These are phyloP conservation scores for Siniperca chuatsi DNA, from an alignment of 2,113 vertebrate genomes.

Conservation along the genomic window DNA sequence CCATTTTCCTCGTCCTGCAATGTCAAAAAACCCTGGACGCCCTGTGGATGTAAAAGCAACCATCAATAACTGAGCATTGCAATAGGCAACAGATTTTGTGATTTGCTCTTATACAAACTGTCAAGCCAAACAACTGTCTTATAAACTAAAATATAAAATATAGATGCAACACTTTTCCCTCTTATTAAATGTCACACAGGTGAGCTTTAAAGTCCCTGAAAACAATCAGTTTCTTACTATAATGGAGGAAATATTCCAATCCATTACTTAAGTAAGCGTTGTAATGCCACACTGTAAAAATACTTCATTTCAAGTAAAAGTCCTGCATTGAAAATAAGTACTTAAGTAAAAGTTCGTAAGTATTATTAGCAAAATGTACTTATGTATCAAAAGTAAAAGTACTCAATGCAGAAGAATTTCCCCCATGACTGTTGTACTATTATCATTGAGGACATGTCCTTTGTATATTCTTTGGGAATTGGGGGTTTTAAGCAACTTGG, in stretches of 20 bases:
- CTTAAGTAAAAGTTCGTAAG: too few species aligned
- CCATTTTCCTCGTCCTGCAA: slow-evolving; percentile 93
- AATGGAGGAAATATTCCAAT: background rate
- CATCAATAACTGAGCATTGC: background rate
- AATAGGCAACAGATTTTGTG: too few species aligned
- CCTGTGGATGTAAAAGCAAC: slow-evolving; percentile 77
- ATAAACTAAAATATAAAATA: background rate
- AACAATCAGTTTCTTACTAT: background rate
- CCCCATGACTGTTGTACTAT: background rate
- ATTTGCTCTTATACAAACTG: background rate
- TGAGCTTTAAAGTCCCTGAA: background rate
- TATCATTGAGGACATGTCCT: background rate
- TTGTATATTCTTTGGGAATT: too few species aligned
- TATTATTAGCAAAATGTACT: background rate
- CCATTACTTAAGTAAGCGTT: background rate
- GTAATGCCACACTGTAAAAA: too few species aligned
- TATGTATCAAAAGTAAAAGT: background rate
- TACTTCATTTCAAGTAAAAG: too few species aligned
- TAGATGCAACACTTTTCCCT: background rate
- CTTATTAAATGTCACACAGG: background rate
- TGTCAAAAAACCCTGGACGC: slow-evolving; percentile 89
- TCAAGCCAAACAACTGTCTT: background rate
- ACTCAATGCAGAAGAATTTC: background rate
- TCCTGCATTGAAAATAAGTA: too few species aligned
- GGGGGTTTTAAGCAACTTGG: too few species aligned